Percentiles rank a stretch among this genome's conserved stretches.
Conservation (phyloP, 2,888 invertebrate species). For the Phortica okadai region DNA sequence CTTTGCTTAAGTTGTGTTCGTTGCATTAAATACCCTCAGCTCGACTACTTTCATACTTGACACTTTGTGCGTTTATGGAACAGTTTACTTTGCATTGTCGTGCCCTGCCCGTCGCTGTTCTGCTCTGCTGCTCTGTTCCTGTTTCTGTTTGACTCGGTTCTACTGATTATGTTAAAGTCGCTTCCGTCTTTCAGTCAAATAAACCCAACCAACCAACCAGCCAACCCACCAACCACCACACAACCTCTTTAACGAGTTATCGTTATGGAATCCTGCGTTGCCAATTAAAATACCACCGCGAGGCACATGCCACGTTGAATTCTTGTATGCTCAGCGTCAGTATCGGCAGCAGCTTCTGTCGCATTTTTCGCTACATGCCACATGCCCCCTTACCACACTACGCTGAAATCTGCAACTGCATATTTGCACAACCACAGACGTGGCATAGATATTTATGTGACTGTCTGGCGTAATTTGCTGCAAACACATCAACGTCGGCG, state of each 20-base stretch:
- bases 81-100: neutral
- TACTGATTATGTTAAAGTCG: neutral
- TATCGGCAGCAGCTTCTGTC: neutral
- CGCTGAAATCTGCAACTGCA: slow-evolving; percentile 1
- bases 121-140: too few species aligned
- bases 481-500: neutral
- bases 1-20: too few species aligned
- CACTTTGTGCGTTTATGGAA: neutral
- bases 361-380: neutral
- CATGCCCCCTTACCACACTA: slow-evolving; percentile 5
- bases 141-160: neutral
- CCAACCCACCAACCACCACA: neutral
- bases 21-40: too few species aligned
- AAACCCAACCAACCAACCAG: neutral
- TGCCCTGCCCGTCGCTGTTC: neutral
- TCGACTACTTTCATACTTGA: neutral
- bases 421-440: slow-evolving; percentile 9
- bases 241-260: neutral
- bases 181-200: neutral
- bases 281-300: slow-evolving; percentile 70
- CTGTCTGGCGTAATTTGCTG: slow-evolving; percentile 22
- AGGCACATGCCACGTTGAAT: slow-evolving; percentile 53
- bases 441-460: slow-evolving; percentile 13
- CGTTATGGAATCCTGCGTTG: slow-evolving; percentile 44
- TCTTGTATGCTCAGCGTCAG: neutral